Base-by-base conservation (phyloP, 2,797 vertebrate species). In the Eremophila alpestris region DNA sequence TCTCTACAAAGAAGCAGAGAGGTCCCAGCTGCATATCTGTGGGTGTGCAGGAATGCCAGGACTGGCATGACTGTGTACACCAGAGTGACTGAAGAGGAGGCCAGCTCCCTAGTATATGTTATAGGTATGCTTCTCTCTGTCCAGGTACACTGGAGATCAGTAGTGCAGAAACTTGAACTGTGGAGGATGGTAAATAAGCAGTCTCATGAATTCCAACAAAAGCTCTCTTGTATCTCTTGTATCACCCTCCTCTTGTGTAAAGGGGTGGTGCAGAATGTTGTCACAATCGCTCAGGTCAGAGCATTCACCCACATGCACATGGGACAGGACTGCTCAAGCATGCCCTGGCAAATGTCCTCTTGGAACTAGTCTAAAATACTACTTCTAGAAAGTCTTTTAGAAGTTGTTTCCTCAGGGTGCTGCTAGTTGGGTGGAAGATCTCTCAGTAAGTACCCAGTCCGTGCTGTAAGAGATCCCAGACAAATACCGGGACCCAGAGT, bases 101-200 rank as follows among this genome's bases (percentile, higher is more conserved):
- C 32, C 11, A 5, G 9, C 27, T 40, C 32, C 30, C 74, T 97
- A 99, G 89, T 99, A 99, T 92, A 99, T 99, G 43, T 98, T 98
- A 3, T 98, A 98, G 21, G 97, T 99, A 86, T 98, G 97, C 62
- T 98, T 96, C 19, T 98, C 60, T 48, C 96, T 98, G 97, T 99
- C 98, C 97, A 99, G 97, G 96, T 98, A 99, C 71, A 99, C 97
- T 15, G 99, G 96, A 0, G 98, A 99, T 95, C 99, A 97, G 10
- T 75, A 38, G 13, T 98, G 98, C 0, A 99, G 98, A 95, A 98
- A 99, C 93, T 98, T 98, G 63, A 98, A 97, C 97, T 99, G 98
- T 9, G 97, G 97, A 26, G 99, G 98, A 80, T 99, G 99, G 96
- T 99, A 99, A 32, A 98, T 95, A 0, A 98, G 98, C 1, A 98